A percentile compares a stretch with the other conserved stretches of the same genome.
phyloP scores from a whole-genome alignment of 2,113 vertebrate genomes.

The Dipodomys ordii region DNA sequence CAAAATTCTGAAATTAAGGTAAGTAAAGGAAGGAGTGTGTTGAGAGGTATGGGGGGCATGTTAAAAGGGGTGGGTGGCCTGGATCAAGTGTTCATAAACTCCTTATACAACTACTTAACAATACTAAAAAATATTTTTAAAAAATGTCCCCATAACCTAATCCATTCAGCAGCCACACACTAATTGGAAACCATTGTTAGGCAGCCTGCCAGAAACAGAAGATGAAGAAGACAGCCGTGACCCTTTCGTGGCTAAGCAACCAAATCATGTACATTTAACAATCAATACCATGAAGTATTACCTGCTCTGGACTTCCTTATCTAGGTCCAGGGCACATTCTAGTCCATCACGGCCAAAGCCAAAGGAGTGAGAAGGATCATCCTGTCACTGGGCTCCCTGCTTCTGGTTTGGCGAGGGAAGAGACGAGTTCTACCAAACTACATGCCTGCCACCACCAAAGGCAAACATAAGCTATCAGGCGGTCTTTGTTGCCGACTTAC shows the following conservation, averaged over 20 bases:
- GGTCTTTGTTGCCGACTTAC: not conserved
- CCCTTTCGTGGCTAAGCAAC: not conserved
- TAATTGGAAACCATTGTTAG: not conserved
- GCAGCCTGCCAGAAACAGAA: not conserved
- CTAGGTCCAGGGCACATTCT: not conserved
- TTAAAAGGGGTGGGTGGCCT: no score
- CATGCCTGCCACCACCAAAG: not conserved
- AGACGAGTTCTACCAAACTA: not conserved
- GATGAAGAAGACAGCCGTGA: not conserved
- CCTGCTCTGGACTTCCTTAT: not conserved
- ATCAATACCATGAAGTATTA: not conserved
- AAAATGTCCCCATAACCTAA: not conserved
- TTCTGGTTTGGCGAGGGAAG: not conserved
- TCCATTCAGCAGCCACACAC: not conserved
- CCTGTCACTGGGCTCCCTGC: not conserved
- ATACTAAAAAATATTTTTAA: not conserved
- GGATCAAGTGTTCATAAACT: no score
- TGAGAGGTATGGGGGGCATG: no score
- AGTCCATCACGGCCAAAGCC: not conserved
- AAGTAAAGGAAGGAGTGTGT: no score
- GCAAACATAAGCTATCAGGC: not conserved
- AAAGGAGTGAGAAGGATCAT: not conserved
- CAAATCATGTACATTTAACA: not conserved
- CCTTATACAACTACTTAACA: no score
- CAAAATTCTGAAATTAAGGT: no score